Evolutionary conservation across 2,888 invertebrate species (phyloP).

Genomic region (Mantis religiosa): DNA sequence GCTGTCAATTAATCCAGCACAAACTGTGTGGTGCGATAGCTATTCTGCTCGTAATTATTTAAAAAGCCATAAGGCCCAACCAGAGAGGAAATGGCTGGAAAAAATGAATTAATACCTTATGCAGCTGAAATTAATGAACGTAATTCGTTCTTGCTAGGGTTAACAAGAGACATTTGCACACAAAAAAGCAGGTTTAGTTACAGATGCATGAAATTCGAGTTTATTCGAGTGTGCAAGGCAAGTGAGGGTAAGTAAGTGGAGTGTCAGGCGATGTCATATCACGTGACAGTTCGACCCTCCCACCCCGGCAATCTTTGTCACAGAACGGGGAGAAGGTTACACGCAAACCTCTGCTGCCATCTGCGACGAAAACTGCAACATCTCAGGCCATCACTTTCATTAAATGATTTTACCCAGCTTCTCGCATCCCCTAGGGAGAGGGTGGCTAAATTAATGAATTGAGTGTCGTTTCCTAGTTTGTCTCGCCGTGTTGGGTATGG

Average conservation of each 20-base stretch:
- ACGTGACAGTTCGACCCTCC: neutral
- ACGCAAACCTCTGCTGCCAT: neutral
- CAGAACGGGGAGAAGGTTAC: neutral
- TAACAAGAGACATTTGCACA: neutral
- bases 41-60: neutral
- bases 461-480: neutral
- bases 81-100: neutral
- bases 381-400: neutral
- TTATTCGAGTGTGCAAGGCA: neutral
- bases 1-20: no score
- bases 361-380: neutral
- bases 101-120: neutral
- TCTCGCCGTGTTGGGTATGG: neutral
- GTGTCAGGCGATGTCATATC: slow-evolving; percentile 8
- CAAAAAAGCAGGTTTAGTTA: neutral
- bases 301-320: neutral
- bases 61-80: neutral
- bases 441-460: neutral
- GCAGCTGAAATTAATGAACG: neutral
- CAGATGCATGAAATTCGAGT: neutral
- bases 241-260: neutral
- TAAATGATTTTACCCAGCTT: neutral
- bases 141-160: neutral
- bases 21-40: no score
- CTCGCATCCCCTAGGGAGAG: neutral